phyloP scores from a whole-genome alignment of 2,113 vertebrate genomes.

The Seriola rivoliana region DNA sequence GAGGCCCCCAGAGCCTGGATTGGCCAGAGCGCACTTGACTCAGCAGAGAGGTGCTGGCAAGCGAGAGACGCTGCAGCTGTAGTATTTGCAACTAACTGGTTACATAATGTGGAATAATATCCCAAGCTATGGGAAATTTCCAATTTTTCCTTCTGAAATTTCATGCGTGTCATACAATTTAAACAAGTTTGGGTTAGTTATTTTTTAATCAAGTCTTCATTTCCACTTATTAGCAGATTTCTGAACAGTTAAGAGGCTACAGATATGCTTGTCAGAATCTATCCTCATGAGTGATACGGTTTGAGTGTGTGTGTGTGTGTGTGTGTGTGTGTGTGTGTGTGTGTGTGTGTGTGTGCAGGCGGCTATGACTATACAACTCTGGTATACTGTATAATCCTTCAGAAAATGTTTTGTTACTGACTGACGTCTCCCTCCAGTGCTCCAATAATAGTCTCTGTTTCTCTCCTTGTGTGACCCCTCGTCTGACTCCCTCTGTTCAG shows the following conservation, averaged over 20 bases:
- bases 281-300: conserved; percentile 71
- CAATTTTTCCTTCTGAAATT: conserved; percentile 41
- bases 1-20: conserved; percentile 16
- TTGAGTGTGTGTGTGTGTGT: conserved; percentile 15
- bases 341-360: conserved; percentile 5
- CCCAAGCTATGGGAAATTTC: conserved; percentile 14
- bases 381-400: conserved; percentile 57
- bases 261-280: conserved; percentile 75
- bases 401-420: conserved; percentile 48
- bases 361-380: conserved; percentile 45
- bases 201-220: conserved; percentile 72
- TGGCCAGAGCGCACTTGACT: conserved; percentile 34
- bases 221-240: conserved; percentile 71
- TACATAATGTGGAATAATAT: conserved; percentile 37
- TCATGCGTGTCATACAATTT: conserved; percentile 55
- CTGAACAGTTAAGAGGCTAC: conserved; percentile 62
- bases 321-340: conserved; percentile 16
- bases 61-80: neutral
- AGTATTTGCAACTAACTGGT: neutral
- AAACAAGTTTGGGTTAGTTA: conserved; percentile 53
- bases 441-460: conserved; percentile 46
- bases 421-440: conserved; percentile 41
- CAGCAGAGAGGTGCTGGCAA: conserved; percentile 27
- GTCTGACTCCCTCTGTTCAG: conserved; percentile 13
- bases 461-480: conserved; percentile 37